Conservation (phyloP, 1,140 invertebrate genomes). For the Leucophenga varia region DNA sequence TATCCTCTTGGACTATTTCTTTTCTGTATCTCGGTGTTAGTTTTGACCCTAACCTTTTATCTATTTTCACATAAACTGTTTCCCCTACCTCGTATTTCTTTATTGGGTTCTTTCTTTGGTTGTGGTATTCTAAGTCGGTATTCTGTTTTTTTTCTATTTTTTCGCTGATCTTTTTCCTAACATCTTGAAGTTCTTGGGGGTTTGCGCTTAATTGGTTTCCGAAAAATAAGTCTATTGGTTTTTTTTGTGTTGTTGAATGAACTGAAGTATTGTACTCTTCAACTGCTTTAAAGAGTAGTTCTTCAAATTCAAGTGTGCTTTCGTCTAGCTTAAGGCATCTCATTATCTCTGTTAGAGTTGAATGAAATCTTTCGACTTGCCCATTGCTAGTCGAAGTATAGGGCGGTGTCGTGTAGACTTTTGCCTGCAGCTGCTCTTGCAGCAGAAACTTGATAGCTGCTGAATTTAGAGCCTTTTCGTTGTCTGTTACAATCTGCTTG, state of each 20-base stretch:
- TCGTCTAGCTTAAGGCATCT: slow-evolving; percentile 11
- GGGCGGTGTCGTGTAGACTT: slow-evolving; percentile 14
- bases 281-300: slow-evolving; percentile 7
- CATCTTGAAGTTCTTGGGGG: background rate
- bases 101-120: background rate
- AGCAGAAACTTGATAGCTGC: slow-evolving; percentile 16
- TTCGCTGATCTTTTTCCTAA: background rate
- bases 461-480: slow-evolving; percentile 15
- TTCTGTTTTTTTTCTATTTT: slow-evolving; percentile 7
- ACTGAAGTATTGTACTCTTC: slow-evolving; percentile 9
- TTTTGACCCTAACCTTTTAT: slow-evolving; percentile 13
- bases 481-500: slow-evolving; percentile 9
- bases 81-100: slow-evolving; percentile 3
- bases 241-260: background rate
- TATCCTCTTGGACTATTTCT: slow-evolving; percentile 1
- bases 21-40: slow-evolving; percentile 10
- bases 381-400: slow-evolving; percentile 16
- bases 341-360: slow-evolving; percentile 14
- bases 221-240: slow-evolving; percentile 5
- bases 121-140: slow-evolving; percentile 7
- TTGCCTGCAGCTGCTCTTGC: slow-evolving; percentile 12
- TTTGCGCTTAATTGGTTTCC: background rate
- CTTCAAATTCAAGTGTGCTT: background rate
- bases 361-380: slow-evolving; percentile 19
- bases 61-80: slow-evolving; percentile 6